phyloP scores from a whole-genome alignment of 2,797 vertebrate species.

The Schizopygopsis malacanthus region DNA sequence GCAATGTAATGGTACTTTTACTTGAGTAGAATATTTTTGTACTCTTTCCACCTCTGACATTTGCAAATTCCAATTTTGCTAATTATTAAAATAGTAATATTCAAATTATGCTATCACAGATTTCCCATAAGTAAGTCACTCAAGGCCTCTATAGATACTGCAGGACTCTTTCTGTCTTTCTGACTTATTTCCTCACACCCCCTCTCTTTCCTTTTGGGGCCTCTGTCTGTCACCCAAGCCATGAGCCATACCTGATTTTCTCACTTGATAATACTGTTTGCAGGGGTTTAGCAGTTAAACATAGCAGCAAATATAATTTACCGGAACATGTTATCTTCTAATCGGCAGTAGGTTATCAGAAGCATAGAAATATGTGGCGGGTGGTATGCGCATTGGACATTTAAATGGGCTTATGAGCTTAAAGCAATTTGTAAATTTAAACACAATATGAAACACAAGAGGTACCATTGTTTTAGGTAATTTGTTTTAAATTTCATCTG shows the following conservation, averaged over 20 bases:
- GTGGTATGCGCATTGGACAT: constrained; percentile 43
- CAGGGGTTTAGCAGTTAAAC: constrained; percentile 38
- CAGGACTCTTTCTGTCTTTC: constrained; percentile 45
- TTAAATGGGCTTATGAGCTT: constrained; percentile 34
- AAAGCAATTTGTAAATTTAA: neutral
- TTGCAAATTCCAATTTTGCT: neutral
- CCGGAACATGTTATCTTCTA: constrained; percentile 56
- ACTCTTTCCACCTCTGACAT: no score
- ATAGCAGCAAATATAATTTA: constrained; percentile 55
- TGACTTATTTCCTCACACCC: constrained; percentile 50
- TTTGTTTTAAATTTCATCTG: neutral
- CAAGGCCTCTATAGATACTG: constrained; percentile 62
- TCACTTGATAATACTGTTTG: constrained; percentile 38
- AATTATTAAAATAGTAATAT: neutral
- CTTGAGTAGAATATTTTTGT: no score
- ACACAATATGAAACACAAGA: neutral
- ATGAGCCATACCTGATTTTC: constrained; percentile 42
- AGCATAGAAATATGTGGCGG: constrained; percentile 48
- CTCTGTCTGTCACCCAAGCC: constrained; percentile 27
- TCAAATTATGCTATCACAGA: constrained; percentile 24
- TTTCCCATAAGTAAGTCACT: constrained; percentile 44
- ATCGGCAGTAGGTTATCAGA: constrained; percentile 43
- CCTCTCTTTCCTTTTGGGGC: constrained; percentile 37
- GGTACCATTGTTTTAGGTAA: neutral
- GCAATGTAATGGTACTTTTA: no score